Evolutionary conservation across 2,797 vertebrate species (phyloP).

Genomic region (Helicolenus hilgendorfi): DNA sequence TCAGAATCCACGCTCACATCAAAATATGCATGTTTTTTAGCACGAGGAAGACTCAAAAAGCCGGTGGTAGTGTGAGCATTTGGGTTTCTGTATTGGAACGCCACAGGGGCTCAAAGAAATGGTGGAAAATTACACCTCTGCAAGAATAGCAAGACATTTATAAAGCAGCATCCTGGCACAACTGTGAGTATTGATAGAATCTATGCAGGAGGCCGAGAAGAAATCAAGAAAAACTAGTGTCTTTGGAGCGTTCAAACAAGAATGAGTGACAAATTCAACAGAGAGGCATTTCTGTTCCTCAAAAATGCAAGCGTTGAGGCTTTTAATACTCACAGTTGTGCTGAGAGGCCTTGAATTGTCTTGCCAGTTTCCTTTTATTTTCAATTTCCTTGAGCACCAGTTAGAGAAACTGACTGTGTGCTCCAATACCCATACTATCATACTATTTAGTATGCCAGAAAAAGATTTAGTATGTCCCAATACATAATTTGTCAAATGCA

Average conservation of each 20-base stretch:
- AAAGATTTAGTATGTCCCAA: background rate
- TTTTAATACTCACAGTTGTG: background rate
- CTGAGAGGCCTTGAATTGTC: background rate
- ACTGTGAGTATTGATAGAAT: background rate
- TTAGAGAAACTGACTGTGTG: background rate
- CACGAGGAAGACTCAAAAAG: background rate
- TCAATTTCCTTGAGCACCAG: background rate
- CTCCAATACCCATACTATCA: background rate
- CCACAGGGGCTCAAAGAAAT: background rate
- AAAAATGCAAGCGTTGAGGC: background rate
- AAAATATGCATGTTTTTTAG: conserved; percentile 27
- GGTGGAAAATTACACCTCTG: conserved; percentile 7
- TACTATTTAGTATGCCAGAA: background rate
- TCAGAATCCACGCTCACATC: background rate
- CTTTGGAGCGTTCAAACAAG: background rate
- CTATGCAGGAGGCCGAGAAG: background rate
- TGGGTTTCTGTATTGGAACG: background rate
- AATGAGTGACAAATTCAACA: conserved; percentile 9
- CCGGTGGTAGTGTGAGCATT: background rate
- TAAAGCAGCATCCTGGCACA: background rate
- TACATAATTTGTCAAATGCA: background rate
- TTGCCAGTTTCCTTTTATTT: background rate
- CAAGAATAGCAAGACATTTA: background rate
- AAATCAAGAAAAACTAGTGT: background rate
- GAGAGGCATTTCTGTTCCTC: background rate